phyloP scores from a whole-genome alignment of 2,797 vertebrate genomes.

The Onychomys leucogaster region DNA sequence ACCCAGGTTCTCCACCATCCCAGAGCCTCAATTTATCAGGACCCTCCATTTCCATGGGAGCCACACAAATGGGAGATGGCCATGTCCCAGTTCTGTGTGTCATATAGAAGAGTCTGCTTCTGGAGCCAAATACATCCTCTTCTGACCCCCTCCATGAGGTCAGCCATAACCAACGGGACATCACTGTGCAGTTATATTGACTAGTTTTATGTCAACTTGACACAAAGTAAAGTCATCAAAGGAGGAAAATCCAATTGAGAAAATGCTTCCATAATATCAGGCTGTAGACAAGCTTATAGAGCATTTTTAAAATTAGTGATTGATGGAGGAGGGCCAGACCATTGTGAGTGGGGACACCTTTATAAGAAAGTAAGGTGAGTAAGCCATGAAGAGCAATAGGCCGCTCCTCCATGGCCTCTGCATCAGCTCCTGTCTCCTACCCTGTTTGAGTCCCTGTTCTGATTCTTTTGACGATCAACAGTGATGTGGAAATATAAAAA shows the following conservation, averaged over 20 bases:
- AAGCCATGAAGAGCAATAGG: not conserved
- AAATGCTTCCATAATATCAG: not conserved
- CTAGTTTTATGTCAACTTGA: not conserved
- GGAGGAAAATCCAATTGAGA: not conserved
- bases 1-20: too few relatives aligned
- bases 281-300: not conserved
- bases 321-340: too few relatives aligned
- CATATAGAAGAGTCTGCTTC: not conserved
- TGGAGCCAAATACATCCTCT: fast-evolving
- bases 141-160: too few relatives aligned
- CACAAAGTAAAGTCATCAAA: not conserved
- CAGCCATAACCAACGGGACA: fast-evolving
- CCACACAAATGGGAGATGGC: not conserved
- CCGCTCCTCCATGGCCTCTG: not conserved
- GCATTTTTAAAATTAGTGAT: not conserved
- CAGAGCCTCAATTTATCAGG: not conserved
- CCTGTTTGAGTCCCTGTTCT: not conserved
- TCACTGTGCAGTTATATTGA: too few relatives aligned
- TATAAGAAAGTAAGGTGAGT: not conserved
- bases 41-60: not conserved
- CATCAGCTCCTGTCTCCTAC: not conserved
- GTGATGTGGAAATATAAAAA: not conserved
- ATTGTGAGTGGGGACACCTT: not conserved
- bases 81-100: not conserved
- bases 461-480: not conserved